A percentile compares a stretch with the other conserved stretches of the same genome.
Conservation (phyloP, 2,888 invertebrate species). For the Copidosoma aretas region DNA sequence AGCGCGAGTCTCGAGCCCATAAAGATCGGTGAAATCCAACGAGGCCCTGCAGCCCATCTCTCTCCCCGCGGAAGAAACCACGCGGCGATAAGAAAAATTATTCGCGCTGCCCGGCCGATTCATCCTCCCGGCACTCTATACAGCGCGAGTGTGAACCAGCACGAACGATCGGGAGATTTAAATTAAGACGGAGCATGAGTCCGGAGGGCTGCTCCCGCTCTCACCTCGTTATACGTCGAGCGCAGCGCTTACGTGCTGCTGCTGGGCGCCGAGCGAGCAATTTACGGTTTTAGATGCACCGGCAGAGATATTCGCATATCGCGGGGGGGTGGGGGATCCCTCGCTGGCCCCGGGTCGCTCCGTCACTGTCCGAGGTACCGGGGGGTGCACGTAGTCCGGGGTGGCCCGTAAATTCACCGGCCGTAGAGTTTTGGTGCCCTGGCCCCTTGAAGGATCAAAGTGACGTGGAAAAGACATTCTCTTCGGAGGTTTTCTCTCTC, state of each 20-base stretch:
- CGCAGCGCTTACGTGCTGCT: constrained; percentile 29
- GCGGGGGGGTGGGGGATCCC: neutral
- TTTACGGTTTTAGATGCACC: constrained; percentile 42
- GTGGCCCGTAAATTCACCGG: no score
- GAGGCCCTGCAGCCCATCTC: neutral
- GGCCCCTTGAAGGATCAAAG: no score
- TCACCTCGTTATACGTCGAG: constrained; percentile 39
- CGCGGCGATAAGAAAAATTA: constrained; percentile 26
- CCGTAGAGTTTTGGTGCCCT: neutral
- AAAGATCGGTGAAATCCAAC: neutral
- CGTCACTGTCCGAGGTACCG: constrained; percentile 35
- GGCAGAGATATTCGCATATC: constrained; percentile 30
- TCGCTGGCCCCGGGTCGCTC: constrained; percentile 13
- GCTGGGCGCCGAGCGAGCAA: constrained; percentile 12
- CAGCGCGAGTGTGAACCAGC: constrained; percentile 23
- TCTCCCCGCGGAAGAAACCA: neutral
- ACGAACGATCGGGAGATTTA: constrained; percentile 18
- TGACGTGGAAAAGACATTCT: no score
- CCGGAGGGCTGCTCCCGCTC: constrained; percentile 17
- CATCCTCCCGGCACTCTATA: neutral
- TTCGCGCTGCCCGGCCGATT: constrained; percentile 8
- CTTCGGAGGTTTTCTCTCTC: constrained; percentile 6
- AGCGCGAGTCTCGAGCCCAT: no score
- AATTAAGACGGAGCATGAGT: constrained; percentile 35
- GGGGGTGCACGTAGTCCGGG: no score